Base-by-base conservation (phyloP, 2,113 vertebrate species). In the Callorhinus ursinus region DNA sequence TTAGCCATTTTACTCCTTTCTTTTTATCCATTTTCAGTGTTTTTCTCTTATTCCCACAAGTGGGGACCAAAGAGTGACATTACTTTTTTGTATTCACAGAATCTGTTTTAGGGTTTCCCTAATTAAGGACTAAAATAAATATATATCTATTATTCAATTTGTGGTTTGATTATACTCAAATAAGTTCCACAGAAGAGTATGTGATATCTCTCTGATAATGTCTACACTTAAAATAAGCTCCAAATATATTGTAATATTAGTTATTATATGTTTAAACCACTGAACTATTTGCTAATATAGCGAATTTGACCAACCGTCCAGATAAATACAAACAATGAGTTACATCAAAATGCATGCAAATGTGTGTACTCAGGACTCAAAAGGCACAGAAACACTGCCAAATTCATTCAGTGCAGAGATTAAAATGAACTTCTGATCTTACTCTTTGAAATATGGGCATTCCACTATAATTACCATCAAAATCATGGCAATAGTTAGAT, bases 351-450 rank as follows among this genome's bases (percentile, higher is more conserved):
- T 89, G 26, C 59, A 82, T 91, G 74, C 63, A 94, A 86, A 92
- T 82, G 18, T 93, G 71, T 83, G 19, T 80, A 69, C 36, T 84
- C 49, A 95, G 55, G 19, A 63, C 16, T 93, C 21, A 67, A 69
- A 96, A 81, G 51, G 36, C 39, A 57, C 12, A 86, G 84, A 95
- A 94, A 81, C 19, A 51, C 36, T 96, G 65, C 22, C 85, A 94
- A 4, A 84, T 59, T 95, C 82, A 95, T 92, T 97, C 74, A 93
- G 8, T 90, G 51, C 3, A 69, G 42, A 96, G 49, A 96, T 76
- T 90, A 93, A 98, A 96, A 95, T 93, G 81, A 97, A 96, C 93
- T 97, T 97, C 94, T 97, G 91, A 97, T 97, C 97, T 97, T 53
- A 85, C 26, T 83, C 89, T 97, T 98, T 97, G 95, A 97, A 97